phyloP scores from a whole-genome alignment of 2,888 invertebrate species.

The Drosophila tripunctata region DNA sequence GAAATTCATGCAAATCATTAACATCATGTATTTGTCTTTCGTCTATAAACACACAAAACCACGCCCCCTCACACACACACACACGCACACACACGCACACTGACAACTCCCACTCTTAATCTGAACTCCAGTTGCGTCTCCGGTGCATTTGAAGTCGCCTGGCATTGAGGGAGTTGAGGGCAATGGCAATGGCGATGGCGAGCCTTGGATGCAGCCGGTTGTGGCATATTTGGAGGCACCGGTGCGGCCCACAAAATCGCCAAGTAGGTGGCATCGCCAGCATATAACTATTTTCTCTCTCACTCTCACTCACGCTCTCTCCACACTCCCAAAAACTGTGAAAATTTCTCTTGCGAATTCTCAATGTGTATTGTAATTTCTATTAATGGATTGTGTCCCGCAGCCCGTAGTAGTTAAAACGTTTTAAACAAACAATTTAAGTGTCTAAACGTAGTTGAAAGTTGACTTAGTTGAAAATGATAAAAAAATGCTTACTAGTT shows the following conservation, averaged over 20 bases:
- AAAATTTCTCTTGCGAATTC: constrained; percentile 33
- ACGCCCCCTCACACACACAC: no score
- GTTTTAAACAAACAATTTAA: constrained; percentile 56
- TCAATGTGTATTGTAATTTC: constrained; percentile 33
- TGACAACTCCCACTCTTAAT: no score
- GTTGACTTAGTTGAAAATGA: constrained; percentile 69
- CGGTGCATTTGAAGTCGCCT: constrained; percentile 76
- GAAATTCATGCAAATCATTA: constrained; percentile 42
- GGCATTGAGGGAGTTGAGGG: constrained; percentile 57
- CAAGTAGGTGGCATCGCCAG: constrained; percentile 84
- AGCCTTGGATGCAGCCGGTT: constrained; percentile 83
- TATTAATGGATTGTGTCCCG: constrained; percentile 22
- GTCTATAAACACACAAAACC: constrained; percentile 27
- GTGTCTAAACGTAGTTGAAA: constrained; percentile 72
- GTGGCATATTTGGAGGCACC: constrained; percentile 84
- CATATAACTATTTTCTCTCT: constrained; percentile 20
- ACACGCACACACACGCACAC: no score
- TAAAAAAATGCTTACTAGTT: constrained; percentile 70
- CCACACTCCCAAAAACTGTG: no score
- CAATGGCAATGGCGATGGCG: constrained; percentile 65
- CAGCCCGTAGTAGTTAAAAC: constrained; percentile 56
- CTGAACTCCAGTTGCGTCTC: constrained; percentile 79
- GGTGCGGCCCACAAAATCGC: constrained; percentile 84
- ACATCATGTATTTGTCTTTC: constrained; percentile 60
- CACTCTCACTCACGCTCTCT: constrained; percentile 34